Percentiles rank a stretch among this genome's conserved stretches.
phyloP scores from a whole-genome alignment of 2,888 invertebrate species.

The Nephrotoma guestfalica region DNA sequence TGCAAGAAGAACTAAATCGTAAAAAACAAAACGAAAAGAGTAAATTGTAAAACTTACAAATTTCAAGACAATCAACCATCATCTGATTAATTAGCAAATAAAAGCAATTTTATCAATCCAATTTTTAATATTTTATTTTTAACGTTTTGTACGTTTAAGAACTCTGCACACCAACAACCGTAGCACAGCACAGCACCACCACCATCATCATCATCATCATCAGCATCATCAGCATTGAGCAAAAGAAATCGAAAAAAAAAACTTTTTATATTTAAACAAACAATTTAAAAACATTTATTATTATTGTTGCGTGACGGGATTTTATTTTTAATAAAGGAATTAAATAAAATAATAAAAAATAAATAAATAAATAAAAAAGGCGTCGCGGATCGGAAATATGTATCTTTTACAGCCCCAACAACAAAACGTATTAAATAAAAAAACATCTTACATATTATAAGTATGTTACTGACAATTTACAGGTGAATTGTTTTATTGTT shows the following conservation, averaged over 20 bases:
- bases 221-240: not conserved
- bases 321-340: not conserved
- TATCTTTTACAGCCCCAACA: not conserved
- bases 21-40: not conserved
- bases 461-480: not conserved
- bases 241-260: not conserved
- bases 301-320: not conserved
- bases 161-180: not conserved
- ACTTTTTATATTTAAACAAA: not conserved
- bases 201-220: not conserved
- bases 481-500: not conserved
- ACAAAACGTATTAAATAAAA: not conserved
- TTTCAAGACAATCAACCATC: not conserved
- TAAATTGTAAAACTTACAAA: not conserved
- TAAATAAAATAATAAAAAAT: not conserved
- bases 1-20: not conserved
- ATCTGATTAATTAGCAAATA: not conserved
- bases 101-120: not conserved
- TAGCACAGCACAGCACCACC: not conserved
- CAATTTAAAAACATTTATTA: not conserved
- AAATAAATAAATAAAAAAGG: not conserved
- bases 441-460: not conserved
- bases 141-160: not conserved
- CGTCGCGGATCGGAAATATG: not conserved
- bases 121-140: not conserved